Percentiles rank a stretch among this genome's conserved stretches.
phyloP scores from a whole-genome alignment of 2,888 invertebrate genomes.

The Oscheius onirici region DNA sequence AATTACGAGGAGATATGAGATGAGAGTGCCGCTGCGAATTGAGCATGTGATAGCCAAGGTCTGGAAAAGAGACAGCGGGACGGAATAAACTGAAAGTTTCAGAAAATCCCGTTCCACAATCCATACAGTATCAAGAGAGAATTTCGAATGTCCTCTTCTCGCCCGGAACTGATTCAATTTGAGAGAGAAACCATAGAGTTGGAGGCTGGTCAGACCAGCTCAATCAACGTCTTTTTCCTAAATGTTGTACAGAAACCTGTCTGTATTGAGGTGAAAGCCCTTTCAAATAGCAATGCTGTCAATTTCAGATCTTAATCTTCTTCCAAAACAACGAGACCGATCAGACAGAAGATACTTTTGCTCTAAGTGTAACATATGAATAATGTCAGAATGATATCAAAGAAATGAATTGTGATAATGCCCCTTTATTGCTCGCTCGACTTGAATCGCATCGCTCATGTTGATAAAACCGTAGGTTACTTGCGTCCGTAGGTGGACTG shows the following conservation, averaged over 20 bases:
- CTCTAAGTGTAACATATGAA: constrained; percentile 36
- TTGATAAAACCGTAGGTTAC: constrained; percentile 28
- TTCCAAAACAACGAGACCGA: constrained; percentile 43
- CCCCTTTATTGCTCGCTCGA: constrained; percentile 33
- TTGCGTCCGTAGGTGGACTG: constrained; percentile 53
- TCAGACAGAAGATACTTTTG: constrained; percentile 46
- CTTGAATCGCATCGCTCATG: constrained; percentile 25
- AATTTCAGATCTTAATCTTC: constrained; percentile 40
- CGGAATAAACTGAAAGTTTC: neutral
- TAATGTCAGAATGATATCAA: neutral
- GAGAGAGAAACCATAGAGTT: constrained; percentile 31
- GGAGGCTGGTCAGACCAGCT: constrained; percentile 28
- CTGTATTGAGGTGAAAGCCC: constrained; percentile 36
- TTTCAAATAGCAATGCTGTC: neutral
- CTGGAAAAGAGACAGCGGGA: neutral
- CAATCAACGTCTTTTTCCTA: constrained; percentile 37
- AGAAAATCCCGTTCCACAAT: constrained; percentile 45
- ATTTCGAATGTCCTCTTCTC: constrained; percentile 40
- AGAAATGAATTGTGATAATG: neutral
- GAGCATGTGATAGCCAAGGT: constrained; percentile 30
- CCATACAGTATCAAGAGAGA: constrained; percentile 41
- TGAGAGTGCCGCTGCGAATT: constrained; percentile 18
- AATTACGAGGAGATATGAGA: constrained; percentile 26
- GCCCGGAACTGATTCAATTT: constrained; percentile 40
- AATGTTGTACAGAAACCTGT: constrained; percentile 41